These are phyloP conservation scores for Garra rufa DNA, from an alignment of 2,113 vertebrate species.

Conservation along the genomic window DNA sequence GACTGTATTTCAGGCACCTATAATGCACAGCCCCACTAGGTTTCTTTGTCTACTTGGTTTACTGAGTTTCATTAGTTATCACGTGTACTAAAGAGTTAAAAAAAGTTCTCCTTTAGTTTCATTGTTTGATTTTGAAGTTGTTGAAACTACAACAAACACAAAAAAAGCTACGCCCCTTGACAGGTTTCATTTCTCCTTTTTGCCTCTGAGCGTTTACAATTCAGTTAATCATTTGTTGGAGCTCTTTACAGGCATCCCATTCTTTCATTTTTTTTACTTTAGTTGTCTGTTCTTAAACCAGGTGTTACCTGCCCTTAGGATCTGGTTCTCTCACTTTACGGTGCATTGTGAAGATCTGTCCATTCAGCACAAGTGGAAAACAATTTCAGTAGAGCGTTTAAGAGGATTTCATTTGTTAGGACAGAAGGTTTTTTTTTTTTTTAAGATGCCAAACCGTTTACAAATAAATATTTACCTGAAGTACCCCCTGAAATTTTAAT, in stretches of 20 bases:
- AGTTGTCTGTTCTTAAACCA: conserved; percentile 34
- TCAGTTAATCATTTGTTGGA: conserved; percentile 28
- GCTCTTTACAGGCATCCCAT: conserved; percentile 11
- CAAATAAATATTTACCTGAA: not conserved
- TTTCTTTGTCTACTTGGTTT: not conserved
- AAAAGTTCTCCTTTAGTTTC: not conserved
- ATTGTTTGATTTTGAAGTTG: conserved; percentile 16
- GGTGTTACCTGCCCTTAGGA: conserved; percentile 46
- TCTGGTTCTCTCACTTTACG: not conserved
- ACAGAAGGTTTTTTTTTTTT: not conserved
- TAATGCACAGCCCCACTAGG: not conserved
- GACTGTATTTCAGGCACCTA: not conserved
- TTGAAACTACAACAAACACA: conserved; percentile 15
- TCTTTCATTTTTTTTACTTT: not conserved
- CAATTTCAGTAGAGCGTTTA: not conserved
- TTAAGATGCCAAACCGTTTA: not conserved
- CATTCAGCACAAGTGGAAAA: conserved; percentile 11
- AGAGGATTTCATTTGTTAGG: not conserved
- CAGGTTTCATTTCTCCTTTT: conserved; percentile 25
- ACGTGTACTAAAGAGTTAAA: not conserved
- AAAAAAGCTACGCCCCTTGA: not conserved
- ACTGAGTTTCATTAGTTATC: not conserved
- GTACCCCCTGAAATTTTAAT: not conserved
- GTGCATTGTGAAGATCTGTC: conserved; percentile 14
- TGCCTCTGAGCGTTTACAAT: not conserved